phyloP scores from a whole-genome alignment of 2,888 invertebrate genomes.

The Eumacrocentrus americanus region DNA sequence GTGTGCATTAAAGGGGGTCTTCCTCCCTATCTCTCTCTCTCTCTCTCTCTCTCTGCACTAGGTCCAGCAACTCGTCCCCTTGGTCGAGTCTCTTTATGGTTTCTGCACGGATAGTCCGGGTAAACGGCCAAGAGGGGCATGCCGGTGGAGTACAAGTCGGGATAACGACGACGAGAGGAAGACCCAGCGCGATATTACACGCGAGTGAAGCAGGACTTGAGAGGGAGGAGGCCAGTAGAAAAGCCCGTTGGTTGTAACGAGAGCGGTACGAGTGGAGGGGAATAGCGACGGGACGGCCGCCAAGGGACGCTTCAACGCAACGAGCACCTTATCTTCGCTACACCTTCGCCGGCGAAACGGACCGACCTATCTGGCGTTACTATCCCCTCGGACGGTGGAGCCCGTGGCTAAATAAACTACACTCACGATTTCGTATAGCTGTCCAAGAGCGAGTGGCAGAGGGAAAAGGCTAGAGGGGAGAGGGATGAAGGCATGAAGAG shows the following conservation, averaged over 20 bases:
- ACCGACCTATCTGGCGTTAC: constrained; percentile 49
- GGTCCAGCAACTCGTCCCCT: neutral
- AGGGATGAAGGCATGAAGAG: constrained; percentile 13
- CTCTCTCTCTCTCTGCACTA: too few species aligned
- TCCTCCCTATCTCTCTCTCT: too few species aligned
- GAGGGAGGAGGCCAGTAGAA: constrained; percentile 18
- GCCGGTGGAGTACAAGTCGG: constrained; percentile 35
- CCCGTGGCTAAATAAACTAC: constrained; percentile 42
- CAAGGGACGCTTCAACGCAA: constrained; percentile 58
- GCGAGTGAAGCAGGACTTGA: constrained; percentile 31
- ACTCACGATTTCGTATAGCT: constrained; percentile 29
- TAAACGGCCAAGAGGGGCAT: constrained; percentile 5
- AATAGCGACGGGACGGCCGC: constrained; percentile 48
- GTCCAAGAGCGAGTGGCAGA: constrained; percentile 23
- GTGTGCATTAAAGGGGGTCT: neutral
- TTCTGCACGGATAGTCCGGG: neutral
- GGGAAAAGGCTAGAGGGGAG: constrained; percentile 14
- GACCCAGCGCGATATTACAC: constrained; percentile 44
- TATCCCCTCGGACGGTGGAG: constrained; percentile 31
- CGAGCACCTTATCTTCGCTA: constrained; percentile 59
- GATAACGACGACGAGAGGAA: constrained; percentile 44
- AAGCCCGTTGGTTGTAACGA: constrained; percentile 38
- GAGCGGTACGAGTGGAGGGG: constrained; percentile 32
- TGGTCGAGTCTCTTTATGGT: neutral
- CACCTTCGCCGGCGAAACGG: constrained; percentile 49